Conservation (phyloP, 2,113 vertebrate species). For the Embiotoca jacksoni region DNA sequence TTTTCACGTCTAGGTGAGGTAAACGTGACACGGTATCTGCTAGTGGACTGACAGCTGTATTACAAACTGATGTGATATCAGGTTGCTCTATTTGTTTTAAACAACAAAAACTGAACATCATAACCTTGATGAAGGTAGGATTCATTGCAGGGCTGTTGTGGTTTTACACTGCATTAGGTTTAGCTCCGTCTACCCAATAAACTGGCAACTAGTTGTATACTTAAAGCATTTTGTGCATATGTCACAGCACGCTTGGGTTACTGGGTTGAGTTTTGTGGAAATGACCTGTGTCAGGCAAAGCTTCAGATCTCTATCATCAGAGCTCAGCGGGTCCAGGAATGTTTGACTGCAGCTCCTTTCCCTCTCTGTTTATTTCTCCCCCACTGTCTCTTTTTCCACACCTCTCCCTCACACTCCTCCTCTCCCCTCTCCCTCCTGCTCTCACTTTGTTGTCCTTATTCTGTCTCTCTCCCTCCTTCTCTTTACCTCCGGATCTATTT, state of each 20-base stretch:
- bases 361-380: slow-evolving; percentile 55
- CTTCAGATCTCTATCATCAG: slow-evolving; percentile 69
- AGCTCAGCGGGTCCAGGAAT: slow-evolving; percentile 68
- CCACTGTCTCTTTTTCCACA: slow-evolving; percentile 38
- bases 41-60: too few species aligned
- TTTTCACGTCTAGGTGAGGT: too few species aligned
- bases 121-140: too few species aligned
- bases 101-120: too few species aligned
- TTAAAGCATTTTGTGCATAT: neutral
- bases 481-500: slow-evolving; percentile 1
- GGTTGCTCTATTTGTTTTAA: too few species aligned
- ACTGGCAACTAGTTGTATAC: neutral
- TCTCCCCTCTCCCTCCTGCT: slow-evolving; percentile 13
- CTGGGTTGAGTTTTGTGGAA: slow-evolving; percentile 30
- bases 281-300: slow-evolving; percentile 50
- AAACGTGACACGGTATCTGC: too few species aligned
- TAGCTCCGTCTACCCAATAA: neutral
- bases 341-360: slow-evolving; percentile 49
- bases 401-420: slow-evolving; percentile 16
- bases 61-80: too few species aligned
- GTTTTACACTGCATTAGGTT: neutral
- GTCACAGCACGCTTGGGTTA: slow-evolving; percentile 39
- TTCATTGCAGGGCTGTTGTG: too few species aligned
- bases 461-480: slow-evolving; percentile 31
- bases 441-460: slow-evolving; percentile 40